Percentiles rank a stretch among this genome's conserved stretches.
Evolutionary conservation across 2,888 invertebrate species (phyloP).

Genomic region (Epirrita christyi): DNA sequence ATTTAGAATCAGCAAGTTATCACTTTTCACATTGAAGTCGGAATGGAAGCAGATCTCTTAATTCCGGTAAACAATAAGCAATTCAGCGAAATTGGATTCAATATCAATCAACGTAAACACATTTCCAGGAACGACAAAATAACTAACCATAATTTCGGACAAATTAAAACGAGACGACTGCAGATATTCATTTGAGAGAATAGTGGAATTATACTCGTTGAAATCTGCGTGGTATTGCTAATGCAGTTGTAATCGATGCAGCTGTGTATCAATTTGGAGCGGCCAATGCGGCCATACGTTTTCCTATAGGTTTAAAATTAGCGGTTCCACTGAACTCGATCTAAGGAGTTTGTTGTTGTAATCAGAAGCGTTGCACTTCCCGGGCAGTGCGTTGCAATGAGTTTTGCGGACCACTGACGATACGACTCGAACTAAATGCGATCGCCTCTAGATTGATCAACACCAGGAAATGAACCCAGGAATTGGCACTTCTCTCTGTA

Average conservation of each 20-base stretch:
- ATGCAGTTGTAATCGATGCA: constrained; percentile 46
- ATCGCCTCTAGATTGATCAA: constrained; percentile 48
- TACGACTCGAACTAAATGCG: constrained; percentile 52
- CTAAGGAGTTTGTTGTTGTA: constrained; percentile 55
- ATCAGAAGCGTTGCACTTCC: constrained; percentile 52
- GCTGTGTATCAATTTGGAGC: constrained; percentile 54
- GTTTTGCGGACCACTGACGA: constrained; percentile 51
- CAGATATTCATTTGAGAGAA: constrained; percentile 62
- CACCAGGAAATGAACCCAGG: constrained; percentile 62
- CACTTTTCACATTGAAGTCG: constrained; percentile 7
- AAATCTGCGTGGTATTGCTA: constrained; percentile 49
- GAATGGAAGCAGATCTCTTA: constrained; percentile 23
- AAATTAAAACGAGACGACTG: constrained; percentile 56
- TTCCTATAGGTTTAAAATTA: constrained; percentile 65
- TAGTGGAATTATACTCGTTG: constrained; percentile 44
- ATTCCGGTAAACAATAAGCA: constrained; percentile 35
- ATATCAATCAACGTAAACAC: constrained; percentile 43
- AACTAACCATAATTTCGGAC: constrained; percentile 64
- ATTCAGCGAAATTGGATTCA: constrained; percentile 30
- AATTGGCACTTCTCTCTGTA: constrained; percentile 65
- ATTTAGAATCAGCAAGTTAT: constrained; percentile 8
- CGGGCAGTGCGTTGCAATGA: constrained; percentile 49
- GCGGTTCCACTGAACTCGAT: constrained; percentile 52
- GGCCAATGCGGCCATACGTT: constrained; percentile 41
- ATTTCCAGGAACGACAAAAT: constrained; percentile 47